Base-by-base conservation (phyloP, 1,140 invertebrate species). In the Limonius californicus region DNA sequence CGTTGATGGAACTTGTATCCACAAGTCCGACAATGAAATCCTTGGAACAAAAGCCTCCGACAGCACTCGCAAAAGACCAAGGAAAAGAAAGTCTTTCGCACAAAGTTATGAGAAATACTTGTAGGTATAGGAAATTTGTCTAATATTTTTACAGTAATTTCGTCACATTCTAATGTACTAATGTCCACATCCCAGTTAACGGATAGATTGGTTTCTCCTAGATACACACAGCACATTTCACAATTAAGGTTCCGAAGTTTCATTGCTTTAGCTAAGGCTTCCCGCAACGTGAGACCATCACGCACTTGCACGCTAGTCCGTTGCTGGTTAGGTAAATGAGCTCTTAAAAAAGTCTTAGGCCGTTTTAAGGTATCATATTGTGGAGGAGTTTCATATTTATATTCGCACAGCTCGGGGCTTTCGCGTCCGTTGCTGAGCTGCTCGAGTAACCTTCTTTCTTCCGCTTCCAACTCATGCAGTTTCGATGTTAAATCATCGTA, bases 41-140 rank as follows among this genome's bases (percentile, higher is more conserved):
- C 95, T 76, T 94, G 92, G 80, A 97, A 97, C 27, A 98, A 81
- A 30, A 97, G 78, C 66, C 91, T 84, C 16, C 89, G 83, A 78
- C 95, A 98, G 75, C 88, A 92, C 79, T 97, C 94, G 80, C 95
- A 98, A 80, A 95, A 97, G 11, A 92, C 91, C 63, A 97, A 77
- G 12, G 94, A 92, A 79, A 98, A 96, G 79, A 97, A 97, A n/a
- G 95, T 98, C 77, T 97, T 97, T 35, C 94, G 81, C 20, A 90
- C 90, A 79, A 94, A 97, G 80, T 96, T 95, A 79, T 97, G 94
- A 1, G 92, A 92, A 69, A 96, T 94, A 74, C 91, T 92, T 4
- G 92, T 94, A 62, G 91, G 88, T 66, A 95, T 89, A 0, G 91
- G 91, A 75, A 93, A 88, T 72, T 90, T 91, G 70, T 91, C 89